Percentiles rank a stretch among this genome's conserved stretches.
Evolutionary conservation across 2,797 vertebrate genomes (phyloP).

Genomic region (Amphiprion clarkii): DNA sequence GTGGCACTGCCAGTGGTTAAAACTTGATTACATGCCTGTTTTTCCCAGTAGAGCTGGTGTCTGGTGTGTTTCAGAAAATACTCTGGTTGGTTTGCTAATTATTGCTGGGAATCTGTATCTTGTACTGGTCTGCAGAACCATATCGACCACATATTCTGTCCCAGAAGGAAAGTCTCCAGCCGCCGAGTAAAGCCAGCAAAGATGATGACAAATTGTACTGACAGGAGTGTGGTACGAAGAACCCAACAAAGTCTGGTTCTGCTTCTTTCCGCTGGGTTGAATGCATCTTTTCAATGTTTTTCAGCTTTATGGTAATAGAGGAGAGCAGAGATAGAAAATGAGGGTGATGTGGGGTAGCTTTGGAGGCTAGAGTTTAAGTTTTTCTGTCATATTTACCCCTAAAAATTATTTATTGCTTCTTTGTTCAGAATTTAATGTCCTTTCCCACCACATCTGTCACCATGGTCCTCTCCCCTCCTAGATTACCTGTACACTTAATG

Average conservation of each 20-base stretch:
- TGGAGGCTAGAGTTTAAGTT: not conserved
- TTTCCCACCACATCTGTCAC: not conserved
- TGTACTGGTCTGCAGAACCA: not conserved
- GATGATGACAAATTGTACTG: constrained; percentile 24
- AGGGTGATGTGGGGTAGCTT: not conserved
- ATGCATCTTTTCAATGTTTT: too few relatives aligned
- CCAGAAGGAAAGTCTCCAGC: constrained; percentile 34
- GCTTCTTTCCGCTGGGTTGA: not conserved
- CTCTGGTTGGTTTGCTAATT: constrained; percentile 13
- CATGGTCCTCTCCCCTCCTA: not conserved
- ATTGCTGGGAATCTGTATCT: constrained; percentile 43
- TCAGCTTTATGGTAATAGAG: too few relatives aligned
- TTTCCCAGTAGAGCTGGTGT: not conserved
- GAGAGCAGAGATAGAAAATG: too few relatives aligned
- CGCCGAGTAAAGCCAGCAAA: constrained; percentile 3
- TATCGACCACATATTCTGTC: constrained; percentile 16
- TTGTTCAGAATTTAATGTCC: not conserved
- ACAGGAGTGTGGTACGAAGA: not conserved
- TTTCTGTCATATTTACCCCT: too few relatives aligned
- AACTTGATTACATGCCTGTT: not conserved
- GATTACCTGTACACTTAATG: not conserved
- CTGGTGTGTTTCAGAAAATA: not conserved
- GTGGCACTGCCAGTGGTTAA: not conserved
- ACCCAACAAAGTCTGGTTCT: not conserved
- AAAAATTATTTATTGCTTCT: too few relatives aligned